Conservation (phyloP, 2,888 invertebrate species). For the Nephrotoma flavescens region DNA sequence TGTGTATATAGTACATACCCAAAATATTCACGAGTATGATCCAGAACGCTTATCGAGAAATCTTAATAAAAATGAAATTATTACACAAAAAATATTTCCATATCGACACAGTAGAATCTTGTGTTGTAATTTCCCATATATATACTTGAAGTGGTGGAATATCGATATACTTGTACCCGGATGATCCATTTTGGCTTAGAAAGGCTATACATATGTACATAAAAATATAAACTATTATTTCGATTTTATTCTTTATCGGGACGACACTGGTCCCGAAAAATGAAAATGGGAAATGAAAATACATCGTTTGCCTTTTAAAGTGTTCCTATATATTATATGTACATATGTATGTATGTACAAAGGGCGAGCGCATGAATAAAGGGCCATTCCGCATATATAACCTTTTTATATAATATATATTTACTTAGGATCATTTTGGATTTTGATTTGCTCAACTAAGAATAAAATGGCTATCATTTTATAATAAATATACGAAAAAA, state of each 20-base stretch:
- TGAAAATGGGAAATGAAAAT: not conserved
- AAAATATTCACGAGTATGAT: not conserved
- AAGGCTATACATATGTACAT: not conserved
- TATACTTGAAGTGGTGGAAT: not conserved
- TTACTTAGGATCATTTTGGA: not conserved
- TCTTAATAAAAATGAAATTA: not conserved
- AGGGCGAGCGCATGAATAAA: not conserved
- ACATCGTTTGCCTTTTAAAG: not conserved
- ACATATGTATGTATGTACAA: not conserved
- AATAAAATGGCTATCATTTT: not conserved
- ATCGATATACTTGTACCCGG: not conserved
- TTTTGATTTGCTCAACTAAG: not conserved
- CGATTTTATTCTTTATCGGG: not conserved
- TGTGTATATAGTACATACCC: not conserved
- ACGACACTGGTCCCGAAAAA: not conserved
- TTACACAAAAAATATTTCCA: not conserved
- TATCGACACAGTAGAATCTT: not conserved
- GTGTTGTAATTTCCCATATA: not conserved
- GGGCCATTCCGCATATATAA: not conserved
- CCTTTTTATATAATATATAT: not conserved
- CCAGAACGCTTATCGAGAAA: not conserved
- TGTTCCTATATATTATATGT: not conserved
- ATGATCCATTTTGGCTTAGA: not conserved
- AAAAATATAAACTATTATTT: not conserved
- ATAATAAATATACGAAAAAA: not conserved